A percentile compares a stretch with the other conserved stretches of the same genome.
These are phyloP conservation scores for Peromyscus polionotus DNA, from an alignment of 2,113 vertebrate genomes.

Conservation along the genomic window DNA sequence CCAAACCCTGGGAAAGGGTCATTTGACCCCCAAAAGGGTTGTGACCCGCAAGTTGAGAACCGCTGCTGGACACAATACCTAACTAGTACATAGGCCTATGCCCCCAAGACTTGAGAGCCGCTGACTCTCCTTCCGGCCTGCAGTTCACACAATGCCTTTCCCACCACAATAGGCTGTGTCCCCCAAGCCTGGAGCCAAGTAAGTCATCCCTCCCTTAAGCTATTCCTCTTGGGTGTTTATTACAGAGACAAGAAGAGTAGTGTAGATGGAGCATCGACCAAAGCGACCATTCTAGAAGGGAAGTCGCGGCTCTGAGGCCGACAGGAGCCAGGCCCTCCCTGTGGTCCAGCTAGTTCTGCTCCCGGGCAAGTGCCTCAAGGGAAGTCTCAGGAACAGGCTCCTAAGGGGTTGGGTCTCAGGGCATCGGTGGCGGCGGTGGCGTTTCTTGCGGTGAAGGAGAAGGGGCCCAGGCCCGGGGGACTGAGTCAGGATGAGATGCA, in stretches of 20 bases:
- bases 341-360: not conserved
- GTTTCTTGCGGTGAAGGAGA: not conserved
- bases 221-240: not conserved
- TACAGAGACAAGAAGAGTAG: accelerated
- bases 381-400: not conserved
- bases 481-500: not conserved
- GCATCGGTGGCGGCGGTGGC: accelerated
- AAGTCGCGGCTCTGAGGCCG: not conserved
- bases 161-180: too few relatives aligned
- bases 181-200: not conserved
- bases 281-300: not conserved
- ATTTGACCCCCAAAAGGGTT: not conserved
- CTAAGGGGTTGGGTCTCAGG: not conserved
- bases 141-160: not conserved
- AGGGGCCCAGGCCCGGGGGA: not conserved
- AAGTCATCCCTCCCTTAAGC: too few relatives aligned
- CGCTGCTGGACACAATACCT: not conserved
- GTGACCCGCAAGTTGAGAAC: not conserved
- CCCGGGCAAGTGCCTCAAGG: not conserved
- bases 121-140: not conserved
- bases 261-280: not conserved
- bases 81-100: not conserved
- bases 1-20: not conserved
- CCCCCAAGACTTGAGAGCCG: not conserved
- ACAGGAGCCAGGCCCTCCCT: not conserved